phyloP scores from a whole-genome alignment of 2,113 vertebrate genomes.

The Mesembrinibis cayennensis region DNA sequence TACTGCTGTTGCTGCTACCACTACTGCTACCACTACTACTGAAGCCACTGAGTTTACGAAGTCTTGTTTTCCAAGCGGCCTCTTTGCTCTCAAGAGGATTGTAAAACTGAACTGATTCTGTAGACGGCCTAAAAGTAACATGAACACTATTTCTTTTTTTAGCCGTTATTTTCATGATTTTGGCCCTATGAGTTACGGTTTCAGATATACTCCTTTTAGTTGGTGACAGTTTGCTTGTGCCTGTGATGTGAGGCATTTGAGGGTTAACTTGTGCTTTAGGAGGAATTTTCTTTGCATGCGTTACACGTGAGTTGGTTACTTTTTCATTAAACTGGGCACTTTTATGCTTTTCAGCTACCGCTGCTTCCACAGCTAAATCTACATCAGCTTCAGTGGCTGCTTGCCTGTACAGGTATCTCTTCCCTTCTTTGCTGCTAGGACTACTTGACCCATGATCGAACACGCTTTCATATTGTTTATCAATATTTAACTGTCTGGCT shows the following conservation, averaged over 20 bases:
- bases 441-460: constrained; percentile 60
- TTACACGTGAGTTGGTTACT: constrained; percentile 58
- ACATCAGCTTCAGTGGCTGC: constrained; percentile 74
- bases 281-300: constrained; percentile 76
- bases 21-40: constrained; percentile 66
- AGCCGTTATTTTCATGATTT: constrained; percentile 79
- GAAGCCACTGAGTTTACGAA: constrained; percentile 93
- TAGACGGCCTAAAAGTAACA: constrained; percentile 95
- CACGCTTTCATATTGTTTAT: constrained; percentile 50
- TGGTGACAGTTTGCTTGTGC: constrained; percentile 76
- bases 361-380: constrained; percentile 70
- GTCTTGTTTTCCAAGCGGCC: constrained; percentile 92
- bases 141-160: constrained; percentile 89
- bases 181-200: constrained; percentile 79
- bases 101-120: constrained; percentile 95
- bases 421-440: constrained; percentile 73
- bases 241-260: constrained; percentile 69
- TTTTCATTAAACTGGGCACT: constrained; percentile 70
- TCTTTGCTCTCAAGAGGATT: constrained; percentile 96
- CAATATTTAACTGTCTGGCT: constrained; percentile 65
- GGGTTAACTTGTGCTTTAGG: constrained; percentile 73
- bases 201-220: constrained; percentile 83
- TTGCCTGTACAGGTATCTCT: constrained; percentile 76
- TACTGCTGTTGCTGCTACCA: constrained; percentile 66
- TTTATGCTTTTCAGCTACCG: constrained; percentile 69